Percentiles rank a stretch among this genome's conserved stretches.
phyloP scores from a whole-genome alignment of 2,797 vertebrate genomes.

The Myripristis murdjan region DNA sequence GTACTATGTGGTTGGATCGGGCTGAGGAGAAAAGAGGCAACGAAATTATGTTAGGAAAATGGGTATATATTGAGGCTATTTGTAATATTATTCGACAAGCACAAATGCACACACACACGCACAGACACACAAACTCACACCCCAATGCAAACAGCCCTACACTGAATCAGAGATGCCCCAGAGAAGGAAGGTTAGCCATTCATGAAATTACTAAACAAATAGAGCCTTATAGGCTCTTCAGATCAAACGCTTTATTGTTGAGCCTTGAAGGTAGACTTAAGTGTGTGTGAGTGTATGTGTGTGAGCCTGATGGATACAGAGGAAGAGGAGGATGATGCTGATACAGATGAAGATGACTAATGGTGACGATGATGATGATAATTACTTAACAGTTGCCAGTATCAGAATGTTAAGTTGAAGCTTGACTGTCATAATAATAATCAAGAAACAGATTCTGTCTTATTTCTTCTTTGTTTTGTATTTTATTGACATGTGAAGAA shows the following conservation, averaged over 20 bases:
- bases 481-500: too few species aligned
- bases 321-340: constrained; percentile 9
- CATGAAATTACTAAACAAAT: constrained; percentile 81
- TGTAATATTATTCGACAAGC: constrained; percentile 53
- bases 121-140: constrained; percentile 4
- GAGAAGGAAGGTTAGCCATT: constrained; percentile 71
- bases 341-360: constrained; percentile 15
- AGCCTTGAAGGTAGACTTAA: constrained; percentile 45
- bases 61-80: constrained; percentile 38
- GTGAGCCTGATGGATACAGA: constrained; percentile 26
- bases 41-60: constrained; percentile 1
- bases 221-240: constrained; percentile 58
- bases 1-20: not conserved
- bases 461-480: too few species aligned
- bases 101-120: constrained; percentile 44
- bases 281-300: constrained; percentile 22
- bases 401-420: not conserved
- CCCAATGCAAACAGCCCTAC: constrained; percentile 6
- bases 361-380: constrained; percentile 18
- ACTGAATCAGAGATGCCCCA: constrained; percentile 62
- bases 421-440: too few species aligned
- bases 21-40: constrained; percentile 1
- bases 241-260: constrained; percentile 45
- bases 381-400: constrained; percentile 5
- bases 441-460: too few species aligned